Conservation (phyloP, 2,113 vertebrate genomes). For the Chitala chitala region DNA sequence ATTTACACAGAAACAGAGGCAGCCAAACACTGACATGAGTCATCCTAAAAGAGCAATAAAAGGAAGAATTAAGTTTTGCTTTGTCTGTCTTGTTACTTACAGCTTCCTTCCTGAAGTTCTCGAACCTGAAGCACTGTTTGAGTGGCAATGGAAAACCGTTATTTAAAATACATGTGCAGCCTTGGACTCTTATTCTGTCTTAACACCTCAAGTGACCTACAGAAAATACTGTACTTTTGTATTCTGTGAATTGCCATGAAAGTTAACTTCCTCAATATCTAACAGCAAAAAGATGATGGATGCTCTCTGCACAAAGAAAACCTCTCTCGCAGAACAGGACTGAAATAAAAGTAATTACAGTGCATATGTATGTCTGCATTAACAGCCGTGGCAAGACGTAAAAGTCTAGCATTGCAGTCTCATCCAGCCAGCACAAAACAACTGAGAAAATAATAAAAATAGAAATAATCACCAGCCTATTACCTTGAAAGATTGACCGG, state of each 20-base stretch:
- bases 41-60: neutral
- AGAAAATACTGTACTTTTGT: neutral
- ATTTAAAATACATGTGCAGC: neutral
- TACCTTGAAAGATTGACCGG: too few species aligned
- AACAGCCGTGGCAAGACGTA: slow-evolving; percentile 8
- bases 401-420: neutral
- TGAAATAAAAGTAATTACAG: slow-evolving; percentile 12
- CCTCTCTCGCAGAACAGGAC: neutral
- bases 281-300: neutral
- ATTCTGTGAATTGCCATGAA: neutral
- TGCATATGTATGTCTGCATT: neutral
- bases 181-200: neutral
- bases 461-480: neutral
- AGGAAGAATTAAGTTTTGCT: neutral
- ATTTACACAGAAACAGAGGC: neutral
- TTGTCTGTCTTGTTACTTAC: neutral
- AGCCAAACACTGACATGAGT: neutral
- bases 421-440: neutral
- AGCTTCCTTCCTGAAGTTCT: neutral
- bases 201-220: neutral
- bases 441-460: neutral
- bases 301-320: neutral
- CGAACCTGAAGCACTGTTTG: too few species aligned
- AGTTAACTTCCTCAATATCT: neutral
- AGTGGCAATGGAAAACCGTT: neutral